phyloP scores from a whole-genome alignment of 2,113 vertebrate genomes.

The Alectura lathami region DNA sequence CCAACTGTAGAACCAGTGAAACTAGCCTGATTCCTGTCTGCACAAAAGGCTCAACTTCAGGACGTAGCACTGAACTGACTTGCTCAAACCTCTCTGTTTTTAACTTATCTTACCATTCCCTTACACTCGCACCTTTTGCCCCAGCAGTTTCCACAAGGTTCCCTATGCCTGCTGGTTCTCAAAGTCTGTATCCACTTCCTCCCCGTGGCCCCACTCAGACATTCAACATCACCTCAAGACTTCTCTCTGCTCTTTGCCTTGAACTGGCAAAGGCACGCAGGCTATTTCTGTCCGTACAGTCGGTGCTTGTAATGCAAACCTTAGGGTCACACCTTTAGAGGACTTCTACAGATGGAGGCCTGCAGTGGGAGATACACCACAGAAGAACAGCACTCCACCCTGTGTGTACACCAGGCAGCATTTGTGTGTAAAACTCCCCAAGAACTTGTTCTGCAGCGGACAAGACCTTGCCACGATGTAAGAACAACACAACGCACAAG shows the following conservation, averaged over 20 bases:
- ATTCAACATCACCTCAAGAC: not conserved
- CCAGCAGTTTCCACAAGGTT: not conserved
- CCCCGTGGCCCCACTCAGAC: not conserved
- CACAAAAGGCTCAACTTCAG: not conserved
- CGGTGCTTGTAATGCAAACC: not conserved
- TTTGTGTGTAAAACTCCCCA: not conserved
- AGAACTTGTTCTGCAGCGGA: not conserved
- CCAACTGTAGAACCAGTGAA: not conserved
- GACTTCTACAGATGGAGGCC: not conserved
- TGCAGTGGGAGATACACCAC: fast-evolving
- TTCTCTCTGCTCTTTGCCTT: not conserved
- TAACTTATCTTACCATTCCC: not conserved
- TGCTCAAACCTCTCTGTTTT: not conserved
- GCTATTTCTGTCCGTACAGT: not conserved
- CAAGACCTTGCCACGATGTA: fast-evolving
- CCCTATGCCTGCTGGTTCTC: not conserved
- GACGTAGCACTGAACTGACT: not conserved
- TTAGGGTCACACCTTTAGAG: not conserved
- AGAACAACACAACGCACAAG: not conserved
- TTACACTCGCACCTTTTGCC: fast-evolving
- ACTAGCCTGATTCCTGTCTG: not conserved
- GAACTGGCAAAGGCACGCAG: not conserved
- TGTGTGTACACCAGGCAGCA: fast-evolving
- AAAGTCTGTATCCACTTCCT: not conserved
- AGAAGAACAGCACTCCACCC: not conserved